Conservation (phyloP, 1,140 invertebrate species). For the Theocolax elegans region DNA sequence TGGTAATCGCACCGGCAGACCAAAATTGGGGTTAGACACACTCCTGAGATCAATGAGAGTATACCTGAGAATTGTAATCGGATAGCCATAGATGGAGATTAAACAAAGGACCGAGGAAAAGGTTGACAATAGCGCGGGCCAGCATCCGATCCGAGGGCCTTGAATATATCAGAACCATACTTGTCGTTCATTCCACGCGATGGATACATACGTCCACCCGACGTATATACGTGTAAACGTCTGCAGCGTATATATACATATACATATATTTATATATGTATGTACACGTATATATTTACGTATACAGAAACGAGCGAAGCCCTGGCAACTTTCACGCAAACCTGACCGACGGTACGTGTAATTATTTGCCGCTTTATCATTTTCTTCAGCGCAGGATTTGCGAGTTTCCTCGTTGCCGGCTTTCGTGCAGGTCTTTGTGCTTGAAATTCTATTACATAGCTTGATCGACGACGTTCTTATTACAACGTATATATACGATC, state of each 20-base stretch:
- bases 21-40: background rate
- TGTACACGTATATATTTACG: too few relatives aligned
- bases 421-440: too few relatives aligned
- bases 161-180: background rate
- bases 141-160: constrained; percentile 1
- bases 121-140: background rate
- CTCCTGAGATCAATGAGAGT: background rate
- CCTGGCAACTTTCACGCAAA: constrained; percentile 20
- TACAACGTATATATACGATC: too few relatives aligned
- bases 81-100: background rate
- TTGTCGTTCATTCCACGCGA: background rate
- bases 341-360: background rate
- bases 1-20: background rate
- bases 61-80: constrained; percentile 12
- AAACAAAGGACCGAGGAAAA: background rate
- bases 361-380: constrained; percentile 25
- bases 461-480: background rate
- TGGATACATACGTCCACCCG: background rate
- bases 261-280: too few relatives aligned
- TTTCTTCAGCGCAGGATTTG: too few relatives aligned
- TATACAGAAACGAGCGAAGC: too few relatives aligned
- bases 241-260: too few relatives aligned
- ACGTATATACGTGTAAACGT: too few relatives aligned
- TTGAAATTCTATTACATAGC: too few relatives aligned
- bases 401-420: background rate